Conservation (phyloP, 2,797 vertebrate species). For the Halcyon leucocephala region DNA sequence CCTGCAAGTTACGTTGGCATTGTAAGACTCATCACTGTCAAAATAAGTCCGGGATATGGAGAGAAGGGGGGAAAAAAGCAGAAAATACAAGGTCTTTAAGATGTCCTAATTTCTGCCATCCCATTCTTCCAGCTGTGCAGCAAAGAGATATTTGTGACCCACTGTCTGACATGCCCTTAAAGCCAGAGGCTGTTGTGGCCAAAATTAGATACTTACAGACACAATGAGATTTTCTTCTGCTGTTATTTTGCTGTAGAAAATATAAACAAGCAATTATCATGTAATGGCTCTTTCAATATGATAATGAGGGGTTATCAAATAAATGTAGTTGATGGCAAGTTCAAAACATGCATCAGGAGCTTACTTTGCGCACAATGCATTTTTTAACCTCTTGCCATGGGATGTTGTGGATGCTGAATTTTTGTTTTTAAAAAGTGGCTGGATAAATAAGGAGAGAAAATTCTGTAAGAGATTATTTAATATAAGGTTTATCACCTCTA, state of each 20-base stretch:
- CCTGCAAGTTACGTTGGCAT: not conserved
- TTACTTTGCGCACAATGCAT: not conserved
- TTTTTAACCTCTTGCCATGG: not conserved
- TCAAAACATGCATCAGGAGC: not conserved
- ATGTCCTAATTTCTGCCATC: not conserved
- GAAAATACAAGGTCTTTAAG: not conserved
- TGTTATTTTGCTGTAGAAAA: not conserved
- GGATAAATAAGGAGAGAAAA: not conserved
- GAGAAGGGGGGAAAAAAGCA: rapidly evolving
- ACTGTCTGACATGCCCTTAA: not conserved
- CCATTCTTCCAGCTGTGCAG: not conserved
- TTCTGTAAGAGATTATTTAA: not conserved
- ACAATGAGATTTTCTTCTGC: not conserved
- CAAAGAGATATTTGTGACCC: not conserved
- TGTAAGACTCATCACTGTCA: not conserved
- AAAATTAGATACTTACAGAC: not conserved
- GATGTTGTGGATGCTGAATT: not conserved
- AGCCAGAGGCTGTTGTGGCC: not conserved
- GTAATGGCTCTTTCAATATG: not conserved
- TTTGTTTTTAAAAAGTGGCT: not conserved
- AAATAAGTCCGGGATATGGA: not conserved
- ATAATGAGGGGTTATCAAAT: not conserved
- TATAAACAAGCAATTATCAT: not conserved
- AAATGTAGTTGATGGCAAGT: not conserved
- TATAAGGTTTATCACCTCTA: not conserved